These are phyloP conservation scores for Eurosta solidaginis DNA, from an alignment of 1,140 invertebrate species.

Conservation along the genomic window DNA sequence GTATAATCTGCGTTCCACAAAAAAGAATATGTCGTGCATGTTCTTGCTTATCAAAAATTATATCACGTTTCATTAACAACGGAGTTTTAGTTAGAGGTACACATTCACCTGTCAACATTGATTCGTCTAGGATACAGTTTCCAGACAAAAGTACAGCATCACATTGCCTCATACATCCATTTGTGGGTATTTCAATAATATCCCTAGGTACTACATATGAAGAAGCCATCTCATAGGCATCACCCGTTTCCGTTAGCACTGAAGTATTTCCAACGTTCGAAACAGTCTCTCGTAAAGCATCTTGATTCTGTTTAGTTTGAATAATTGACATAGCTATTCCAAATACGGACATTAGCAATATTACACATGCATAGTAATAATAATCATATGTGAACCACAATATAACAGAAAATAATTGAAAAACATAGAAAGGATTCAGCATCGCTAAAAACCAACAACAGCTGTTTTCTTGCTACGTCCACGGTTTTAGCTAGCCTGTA, in stretches of 20 bases:
- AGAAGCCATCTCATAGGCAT: slow-evolving; percentile 63
- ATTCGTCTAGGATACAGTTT: slow-evolving; percentile 92
- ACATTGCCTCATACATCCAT: slow-evolving; percentile 84
- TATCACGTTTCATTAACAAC: slow-evolving; percentile 69
- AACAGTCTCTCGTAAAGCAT: slow-evolving; percentile 72
- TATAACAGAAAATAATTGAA: slow-evolving; percentile 84
- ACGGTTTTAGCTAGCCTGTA: slow-evolving; percentile 49
- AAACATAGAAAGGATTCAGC: slow-evolving; percentile 95
- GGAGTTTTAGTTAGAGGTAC: slow-evolving; percentile 92
- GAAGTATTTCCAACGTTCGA: slow-evolving; percentile 68
- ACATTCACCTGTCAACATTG: slow-evolving; percentile 92
- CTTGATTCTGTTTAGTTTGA: slow-evolving; percentile 83
- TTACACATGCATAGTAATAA: slow-evolving; percentile 83
- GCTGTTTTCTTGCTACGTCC: slow-evolving; percentile 61
- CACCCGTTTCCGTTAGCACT: slow-evolving; percentile 62
- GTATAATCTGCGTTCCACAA: slow-evolving; percentile 93
- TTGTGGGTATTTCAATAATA: slow-evolving; percentile 83
- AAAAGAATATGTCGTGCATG: slow-evolving; percentile 89
- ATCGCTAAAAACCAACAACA: slow-evolving; percentile 66
- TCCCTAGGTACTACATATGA: slow-evolving; percentile 89
- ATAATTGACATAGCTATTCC: slow-evolving; percentile 81
- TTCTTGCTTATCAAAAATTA: slow-evolving; percentile 75
- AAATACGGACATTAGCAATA: slow-evolving; percentile 83
- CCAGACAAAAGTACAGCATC: slow-evolving; percentile 89
- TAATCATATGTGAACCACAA: slow-evolving; percentile 83